Conservation (phyloP, 92 coral and sea anemone species). For the Plumapathes pennacea region DNA sequence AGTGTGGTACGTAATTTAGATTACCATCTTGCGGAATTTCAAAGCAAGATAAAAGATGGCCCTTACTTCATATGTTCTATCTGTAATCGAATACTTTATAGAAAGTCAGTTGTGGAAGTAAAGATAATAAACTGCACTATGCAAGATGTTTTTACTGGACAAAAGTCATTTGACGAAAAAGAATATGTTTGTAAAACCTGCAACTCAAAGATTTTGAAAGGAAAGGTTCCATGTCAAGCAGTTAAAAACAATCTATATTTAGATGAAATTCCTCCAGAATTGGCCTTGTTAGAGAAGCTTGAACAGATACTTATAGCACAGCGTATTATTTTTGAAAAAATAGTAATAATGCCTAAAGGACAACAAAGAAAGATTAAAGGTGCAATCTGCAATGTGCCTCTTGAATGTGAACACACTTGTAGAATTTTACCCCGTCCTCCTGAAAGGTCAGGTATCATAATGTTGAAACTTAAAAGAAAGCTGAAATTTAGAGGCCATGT, state of each 20-base stretch:
- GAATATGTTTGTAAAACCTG: no score
- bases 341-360: slow-evolving; percentile 62
- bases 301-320: slow-evolving; percentile 17
- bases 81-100: no score
- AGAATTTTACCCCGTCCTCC: slow-evolving; percentile 60
- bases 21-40: no score
- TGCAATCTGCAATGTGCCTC: slow-evolving; percentile 74
- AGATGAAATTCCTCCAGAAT: slow-evolving; percentile 45
- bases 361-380: slow-evolving; percentile 63
- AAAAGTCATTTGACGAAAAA: no score
- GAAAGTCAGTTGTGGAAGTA: no score
- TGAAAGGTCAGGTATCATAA: slow-evolving; percentile 64
- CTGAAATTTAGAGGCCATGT: slow-evolving; percentile 67
- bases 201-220: no score
- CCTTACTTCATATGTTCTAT: no score
- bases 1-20: no score
- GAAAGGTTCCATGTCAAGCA: no score
- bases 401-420: slow-evolving; percentile 64
- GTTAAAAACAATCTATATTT: slow-evolving; percentile 48
- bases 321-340: slow-evolving; percentile 53
- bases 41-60: no score
- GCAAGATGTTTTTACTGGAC: no score
- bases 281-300: slow-evolving; percentile 41
- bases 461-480: slow-evolving; percentile 63
- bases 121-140: no score